phyloP scores from a whole-genome alignment of 2,888 invertebrate species.

The Heliconius hortense region DNA sequence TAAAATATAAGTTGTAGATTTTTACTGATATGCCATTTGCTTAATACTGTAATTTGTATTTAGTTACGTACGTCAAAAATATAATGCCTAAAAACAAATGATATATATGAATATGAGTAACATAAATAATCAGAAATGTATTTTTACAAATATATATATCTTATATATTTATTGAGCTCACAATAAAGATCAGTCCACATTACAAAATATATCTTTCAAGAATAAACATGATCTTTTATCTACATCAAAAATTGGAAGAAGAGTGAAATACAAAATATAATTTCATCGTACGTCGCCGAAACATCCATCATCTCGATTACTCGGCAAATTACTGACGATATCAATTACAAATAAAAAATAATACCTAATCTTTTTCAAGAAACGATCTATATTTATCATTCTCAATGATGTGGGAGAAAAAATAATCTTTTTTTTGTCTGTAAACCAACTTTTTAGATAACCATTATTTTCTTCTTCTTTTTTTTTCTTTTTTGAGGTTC shows the following conservation, averaged over 20 bases:
- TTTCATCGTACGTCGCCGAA: not conserved
- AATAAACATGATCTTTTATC: not conserved
- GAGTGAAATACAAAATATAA: conserved; percentile 8
- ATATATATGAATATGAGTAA: no score
- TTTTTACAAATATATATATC: no score
- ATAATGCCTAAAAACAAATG: no score
- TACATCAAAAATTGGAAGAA: not conserved
- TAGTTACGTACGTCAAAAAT: no score
- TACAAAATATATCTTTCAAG: not conserved
- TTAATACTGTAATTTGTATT: not conserved
- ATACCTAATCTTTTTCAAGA: not conserved
- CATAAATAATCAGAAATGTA: no score
- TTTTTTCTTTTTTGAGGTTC: no score
- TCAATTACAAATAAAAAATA: conserved; percentile 11
- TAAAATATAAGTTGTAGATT: not conserved
- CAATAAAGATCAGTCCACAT: no score
- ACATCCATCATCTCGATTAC: conserved; percentile 15
- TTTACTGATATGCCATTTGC: not conserved
- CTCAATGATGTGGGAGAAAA: not conserved
- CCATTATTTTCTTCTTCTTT: no score
- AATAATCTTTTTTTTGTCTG: no score
- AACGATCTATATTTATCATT: not conserved
- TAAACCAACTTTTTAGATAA: no score
- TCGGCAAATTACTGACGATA: conserved; percentile 12
- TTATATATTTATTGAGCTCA: no score